Percentiles rank a stretch among this genome's conserved stretches.
Evolutionary conservation across 92 coral and sea anemone genomes (phyloP).

Genomic region (Chrysogorgia sp.): DNA sequence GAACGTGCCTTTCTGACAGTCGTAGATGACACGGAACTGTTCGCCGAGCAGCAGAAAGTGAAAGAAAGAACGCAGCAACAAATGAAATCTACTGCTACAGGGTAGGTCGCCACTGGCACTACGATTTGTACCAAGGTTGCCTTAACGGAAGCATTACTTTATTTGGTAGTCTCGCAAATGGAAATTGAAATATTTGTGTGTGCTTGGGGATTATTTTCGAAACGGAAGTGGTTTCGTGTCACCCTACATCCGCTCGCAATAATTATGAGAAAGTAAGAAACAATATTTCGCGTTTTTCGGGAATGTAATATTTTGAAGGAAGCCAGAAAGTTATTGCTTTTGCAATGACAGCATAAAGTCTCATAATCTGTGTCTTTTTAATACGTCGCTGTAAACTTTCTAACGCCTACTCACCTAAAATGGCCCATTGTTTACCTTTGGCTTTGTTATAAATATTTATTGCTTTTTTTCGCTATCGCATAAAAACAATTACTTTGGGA

Average conservation of each 20-base stretch:
- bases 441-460: constrained; percentile 33
- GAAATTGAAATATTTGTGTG: no score
- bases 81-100: neutral
- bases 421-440: constrained; percentile 2
- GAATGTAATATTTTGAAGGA: neutral
- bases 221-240: no score
- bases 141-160: no score
- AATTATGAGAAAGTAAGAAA: neutral
- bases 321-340: neutral
- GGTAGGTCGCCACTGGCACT: neutral
- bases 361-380: neutral
- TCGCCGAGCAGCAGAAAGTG: neutral
- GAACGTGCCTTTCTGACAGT: neutral
- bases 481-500: neutral
- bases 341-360: neutral
- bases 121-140: no score
- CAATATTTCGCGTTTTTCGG: no score
- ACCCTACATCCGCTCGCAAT: neutral
- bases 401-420: neutral
- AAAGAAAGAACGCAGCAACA: neutral
- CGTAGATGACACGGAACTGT: neutral
- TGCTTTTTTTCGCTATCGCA: neutral
- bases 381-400: neutral
- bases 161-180: no score
- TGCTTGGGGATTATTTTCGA: no score